phyloP scores from a whole-genome alignment of 2,113 vertebrate species.

The Tachuris rubrigastra region DNA sequence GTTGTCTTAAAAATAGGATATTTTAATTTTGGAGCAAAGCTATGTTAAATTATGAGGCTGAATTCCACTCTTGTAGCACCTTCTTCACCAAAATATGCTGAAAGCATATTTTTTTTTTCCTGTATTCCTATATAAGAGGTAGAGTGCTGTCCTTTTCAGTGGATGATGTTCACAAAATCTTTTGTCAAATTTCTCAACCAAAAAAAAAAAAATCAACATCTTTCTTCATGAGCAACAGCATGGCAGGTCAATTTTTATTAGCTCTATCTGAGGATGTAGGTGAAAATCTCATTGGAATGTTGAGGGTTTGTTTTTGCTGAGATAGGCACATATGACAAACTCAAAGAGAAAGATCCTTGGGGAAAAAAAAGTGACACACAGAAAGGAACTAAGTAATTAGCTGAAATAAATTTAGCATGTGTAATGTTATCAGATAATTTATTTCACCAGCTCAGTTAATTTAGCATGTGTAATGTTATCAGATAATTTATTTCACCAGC shows the following conservation, averaged over 20 bases:
- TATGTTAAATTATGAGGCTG: not conserved
- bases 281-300: not conserved
- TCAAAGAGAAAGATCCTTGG: not conserved
- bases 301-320: not conserved
- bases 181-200: not conserved
- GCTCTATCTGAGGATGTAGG: not conserved
- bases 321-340: not conserved
- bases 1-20: not conserved
- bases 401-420: not conserved
- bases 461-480: not conserved
- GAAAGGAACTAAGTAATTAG: not conserved
- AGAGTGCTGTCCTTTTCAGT: not conserved
- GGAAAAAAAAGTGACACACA: rapidly evolving
- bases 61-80: not conserved
- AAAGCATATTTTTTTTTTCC: not conserved
- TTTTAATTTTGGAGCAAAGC: not conserved
- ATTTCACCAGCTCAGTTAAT: not conserved
- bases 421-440: not conserved
- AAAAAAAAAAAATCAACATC: not conserved
- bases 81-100: not conserved
- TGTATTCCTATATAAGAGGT: not conserved
- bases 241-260: not conserved
- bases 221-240: not conserved
- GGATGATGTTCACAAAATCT: not conserved
- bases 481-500: not conserved